phyloP scores from a whole-genome alignment of 2,113 vertebrate genomes.

The Scomber colias region DNA sequence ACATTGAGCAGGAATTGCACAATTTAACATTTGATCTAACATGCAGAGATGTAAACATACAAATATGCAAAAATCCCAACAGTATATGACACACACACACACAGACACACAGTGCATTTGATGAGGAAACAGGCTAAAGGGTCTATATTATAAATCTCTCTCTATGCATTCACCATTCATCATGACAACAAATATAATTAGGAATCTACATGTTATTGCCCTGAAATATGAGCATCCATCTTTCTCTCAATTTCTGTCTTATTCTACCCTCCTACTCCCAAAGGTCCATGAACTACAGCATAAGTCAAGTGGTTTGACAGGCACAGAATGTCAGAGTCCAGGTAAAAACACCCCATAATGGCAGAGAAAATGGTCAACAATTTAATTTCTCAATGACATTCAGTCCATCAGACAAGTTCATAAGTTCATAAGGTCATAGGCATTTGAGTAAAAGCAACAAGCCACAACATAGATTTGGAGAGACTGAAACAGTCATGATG shows the following conservation, averaged over 20 bases:
- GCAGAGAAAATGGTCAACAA: not conserved
- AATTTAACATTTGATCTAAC: not conserved
- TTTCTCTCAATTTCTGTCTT: not conserved
- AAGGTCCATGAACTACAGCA: slow-evolving; percentile 1
- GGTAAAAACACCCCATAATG: not conserved
- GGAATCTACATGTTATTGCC: slow-evolving; percentile 1
- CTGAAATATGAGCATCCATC: slow-evolving; percentile 10
- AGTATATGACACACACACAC: not conserved
- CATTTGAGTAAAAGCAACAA: not conserved
- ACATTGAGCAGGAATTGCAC: not conserved
- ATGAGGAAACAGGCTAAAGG: not conserved
- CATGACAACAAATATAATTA: not conserved
- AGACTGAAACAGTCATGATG: not conserved
- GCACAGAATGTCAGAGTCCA: not conserved
- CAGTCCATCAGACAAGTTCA: not conserved
- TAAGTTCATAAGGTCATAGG: not conserved
- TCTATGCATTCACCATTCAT: not conserved
- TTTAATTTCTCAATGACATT: too few relatives aligned
- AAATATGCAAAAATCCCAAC: not conserved
- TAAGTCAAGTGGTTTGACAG: slow-evolving; percentile 3
- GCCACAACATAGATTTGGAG: not conserved
- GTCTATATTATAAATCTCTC: not conserved
- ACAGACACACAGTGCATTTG: too few relatives aligned
- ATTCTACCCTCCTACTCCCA: not conserved
- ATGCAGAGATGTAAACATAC: not conserved